Evolutionary conservation across 2,113 vertebrate genomes (phyloP), one percentile per base, ranked within the genome.

Genomic region (Nematolebias whitei): DNA sequence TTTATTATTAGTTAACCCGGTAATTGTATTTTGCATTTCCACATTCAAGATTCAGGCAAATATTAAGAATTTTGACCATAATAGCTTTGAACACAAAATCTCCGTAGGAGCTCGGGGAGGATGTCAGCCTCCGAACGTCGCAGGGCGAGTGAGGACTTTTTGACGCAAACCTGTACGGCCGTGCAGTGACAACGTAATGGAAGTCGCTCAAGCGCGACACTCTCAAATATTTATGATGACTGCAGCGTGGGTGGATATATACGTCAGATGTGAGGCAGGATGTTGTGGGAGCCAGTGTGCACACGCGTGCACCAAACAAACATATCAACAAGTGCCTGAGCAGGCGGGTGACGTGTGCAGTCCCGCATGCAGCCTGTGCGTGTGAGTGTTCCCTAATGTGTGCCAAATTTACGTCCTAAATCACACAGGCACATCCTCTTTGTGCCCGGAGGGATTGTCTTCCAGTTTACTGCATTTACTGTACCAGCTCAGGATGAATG

Each of bases 171-270:
- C 65, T 32, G 55, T 22, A 41, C 18, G 65, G 59, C 67, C 69
- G 49, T 45, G 59, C 67, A 45, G 84, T 2, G 80, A 44, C 66
- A 26, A 72, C 51, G 50, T 79, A 74, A 88, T 73, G 67, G 76
- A 79, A 84, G 83, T 58, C 49, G 67, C 77, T 80, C 48, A 26
- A 73, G 85, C 77, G 55, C 56, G 67, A 71, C 45, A 56, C 71
- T 57, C 63, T 89, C 63, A 84, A 87, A 79, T 45, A 79, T 89
- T 89, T 76, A 89, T 84, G 85, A 89, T 75, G 70, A 74, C 35
- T 72, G 82, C 66, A 49, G 77, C 11, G 43, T 77, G 85, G 70
- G 80, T 47, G 68, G 66, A 83, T 58, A 40, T 61, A 57, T 77
- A 82, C 66, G 13, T 83, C 76, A 74, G 23, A 61, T 64, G 43